A percentile compares a stretch with the other conserved stretches of the same genome.
Conservation (phyloP, 2,113 vertebrate species). For the Myxocyprinus asiaticus region DNA sequence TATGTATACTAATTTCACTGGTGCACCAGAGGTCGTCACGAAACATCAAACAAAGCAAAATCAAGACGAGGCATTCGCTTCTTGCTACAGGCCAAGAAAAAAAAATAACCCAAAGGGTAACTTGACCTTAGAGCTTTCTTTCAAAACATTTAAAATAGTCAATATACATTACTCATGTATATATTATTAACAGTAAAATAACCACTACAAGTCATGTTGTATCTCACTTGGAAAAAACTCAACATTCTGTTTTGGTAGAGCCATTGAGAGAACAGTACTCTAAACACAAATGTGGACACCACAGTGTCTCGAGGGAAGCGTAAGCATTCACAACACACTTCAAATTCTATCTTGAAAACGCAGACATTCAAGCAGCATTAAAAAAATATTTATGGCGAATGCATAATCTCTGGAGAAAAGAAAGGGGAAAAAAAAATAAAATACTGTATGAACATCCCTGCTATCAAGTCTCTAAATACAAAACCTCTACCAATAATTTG, state of each 20-base stretch:
- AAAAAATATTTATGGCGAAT: conserved; percentile 95
- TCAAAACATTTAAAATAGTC: conserved; percentile 45
- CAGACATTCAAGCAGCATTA: conserved; percentile 97
- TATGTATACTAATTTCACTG: conserved; percentile 64
- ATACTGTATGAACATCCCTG: conserved; percentile 93
- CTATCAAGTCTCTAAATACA: conserved; percentile 99
- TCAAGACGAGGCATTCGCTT: conserved; percentile 25
- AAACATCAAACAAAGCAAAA: background rate
- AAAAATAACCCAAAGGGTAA: conserved; percentile 37
- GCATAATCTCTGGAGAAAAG: conserved; percentile 85
- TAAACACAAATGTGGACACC: too few species aligned
- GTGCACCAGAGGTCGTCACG: conserved; percentile 57
- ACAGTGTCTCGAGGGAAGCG: conserved; percentile 39
- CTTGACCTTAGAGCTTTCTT: conserved; percentile 22
- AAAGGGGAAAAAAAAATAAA: conserved; percentile 67
- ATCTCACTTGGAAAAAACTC: conserved; percentile 8
- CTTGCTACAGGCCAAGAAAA: conserved; percentile 17
- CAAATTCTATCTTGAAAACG: conserved; percentile 89
- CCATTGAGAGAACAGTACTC: conserved; percentile 42
- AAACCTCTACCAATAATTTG: conserved; percentile 92
- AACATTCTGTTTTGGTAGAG: conserved; percentile 41
- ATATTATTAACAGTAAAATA: conserved; percentile 25
- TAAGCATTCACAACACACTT: conserved; percentile 80
- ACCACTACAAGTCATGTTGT: background rate
- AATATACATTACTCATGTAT: conserved; percentile 23